phyloP scores from a whole-genome alignment of 2,113 vertebrate genomes.

The Panthera tigris region DNA sequence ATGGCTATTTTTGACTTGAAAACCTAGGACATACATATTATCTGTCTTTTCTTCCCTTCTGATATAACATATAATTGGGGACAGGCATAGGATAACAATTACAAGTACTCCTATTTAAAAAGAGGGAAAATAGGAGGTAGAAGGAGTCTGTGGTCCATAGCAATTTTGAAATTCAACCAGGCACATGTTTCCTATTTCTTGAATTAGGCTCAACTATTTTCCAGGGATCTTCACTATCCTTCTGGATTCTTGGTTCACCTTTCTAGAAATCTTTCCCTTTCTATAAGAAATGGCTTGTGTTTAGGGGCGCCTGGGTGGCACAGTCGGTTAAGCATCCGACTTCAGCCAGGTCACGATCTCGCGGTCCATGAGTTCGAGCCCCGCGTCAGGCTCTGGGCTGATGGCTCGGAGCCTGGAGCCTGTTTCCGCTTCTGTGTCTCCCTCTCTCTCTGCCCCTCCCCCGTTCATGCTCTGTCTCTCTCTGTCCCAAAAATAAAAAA shows the following conservation, averaged over 20 bases:
- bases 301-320: too few relatives aligned
- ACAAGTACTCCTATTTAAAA: not conserved
- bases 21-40: not conserved
- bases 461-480: too few relatives aligned
- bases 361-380: too few relatives aligned
- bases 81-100: rapidly evolving
- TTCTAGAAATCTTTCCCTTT: not conserved
- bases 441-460: too few relatives aligned
- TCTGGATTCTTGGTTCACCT: not conserved
- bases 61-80: not conserved
- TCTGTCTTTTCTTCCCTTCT: too few relatives aligned
- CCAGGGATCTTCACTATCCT: not conserved
- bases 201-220: not conserved
- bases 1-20: not conserved
- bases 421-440: too few relatives aligned
- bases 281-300: not conserved
- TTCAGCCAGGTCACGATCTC: too few relatives aligned
- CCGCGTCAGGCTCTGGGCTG: too few relatives aligned
- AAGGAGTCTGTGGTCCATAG: not conserved
- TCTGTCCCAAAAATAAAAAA: too few relatives aligned
- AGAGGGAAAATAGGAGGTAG: not conserved
- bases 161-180: not conserved
- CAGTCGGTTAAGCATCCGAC: too few relatives aligned
- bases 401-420: too few relatives aligned
- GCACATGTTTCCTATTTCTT: not conserved